phyloP scores from a whole-genome alignment of 2,888 invertebrate genomes.

The Athalia rosae region DNA sequence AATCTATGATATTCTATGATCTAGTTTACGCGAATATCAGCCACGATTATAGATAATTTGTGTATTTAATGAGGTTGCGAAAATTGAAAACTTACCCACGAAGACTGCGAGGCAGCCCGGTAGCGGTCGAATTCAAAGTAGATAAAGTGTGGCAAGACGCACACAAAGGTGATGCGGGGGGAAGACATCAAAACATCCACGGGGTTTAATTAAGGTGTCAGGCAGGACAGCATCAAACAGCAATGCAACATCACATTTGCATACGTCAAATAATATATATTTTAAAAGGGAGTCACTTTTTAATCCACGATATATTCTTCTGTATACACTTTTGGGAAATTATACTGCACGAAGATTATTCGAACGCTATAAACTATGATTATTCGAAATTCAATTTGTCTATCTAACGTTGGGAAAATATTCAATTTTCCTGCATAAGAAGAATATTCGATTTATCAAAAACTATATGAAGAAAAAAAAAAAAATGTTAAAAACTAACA shows the following conservation, averaged over 20 bases:
- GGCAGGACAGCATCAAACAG: slow-evolving; percentile 68
- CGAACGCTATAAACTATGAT: not conserved
- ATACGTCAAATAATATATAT: not conserved
- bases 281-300: not conserved
- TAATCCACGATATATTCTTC: not conserved
- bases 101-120: slow-evolving; percentile 63
- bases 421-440: not conserved
- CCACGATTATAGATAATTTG: not conserved
- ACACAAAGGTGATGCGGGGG: slow-evolving; percentile 69
- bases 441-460: no score
- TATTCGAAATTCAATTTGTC: not conserved
- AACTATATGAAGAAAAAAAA: no score
- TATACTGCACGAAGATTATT: not conserved
- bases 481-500: no score
- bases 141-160: slow-evolving; percentile 64
- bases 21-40: not conserved
- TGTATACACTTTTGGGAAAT: slow-evolving; percentile 4
- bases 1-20: not conserved
- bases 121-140: slow-evolving; percentile 63
- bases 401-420: not conserved
- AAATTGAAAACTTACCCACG: slow-evolving; percentile 68
- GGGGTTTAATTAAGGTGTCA: slow-evolving; percentile 64
- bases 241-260: slow-evolving; percentile 63
- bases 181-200: slow-evolving; percentile 72
- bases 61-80: not conserved